Evolutionary conservation across 2,888 invertebrate species (phyloP), one percentile per base, ranked within the genome.

Genomic region (Eupithecia subumbrata): DNA sequence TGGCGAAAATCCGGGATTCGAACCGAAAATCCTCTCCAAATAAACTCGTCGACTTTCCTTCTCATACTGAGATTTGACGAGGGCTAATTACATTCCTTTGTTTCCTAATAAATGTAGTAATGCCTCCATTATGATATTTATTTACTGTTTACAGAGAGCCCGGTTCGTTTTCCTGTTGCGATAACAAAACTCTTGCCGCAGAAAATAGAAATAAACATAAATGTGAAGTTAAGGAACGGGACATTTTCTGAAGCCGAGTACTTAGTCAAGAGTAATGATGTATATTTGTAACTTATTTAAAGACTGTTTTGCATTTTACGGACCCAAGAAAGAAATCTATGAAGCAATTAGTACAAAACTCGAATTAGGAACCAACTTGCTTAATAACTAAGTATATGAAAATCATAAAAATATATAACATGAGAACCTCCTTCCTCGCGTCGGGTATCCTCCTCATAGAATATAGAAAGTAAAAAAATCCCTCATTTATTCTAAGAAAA

Each of bases 51-150:
- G 82, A 84, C 83, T 83, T 77, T 43, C 83, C 82, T 82, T 79
- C 81, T 81, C 82, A 79, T 82, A 82, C 79, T 74, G 79, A 81
- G 81, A 81, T 82, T 82, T 83, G 85, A 86, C 84, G 83, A 78
- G 82, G 83, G 85, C 83, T 85, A 84, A 87, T 87, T 85, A 84
- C 81, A 78, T 85, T 85, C 79, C 82, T 81, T 83, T 86, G 85
- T 86, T 80, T 82, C 78, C 80, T 81, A 79, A 81, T 84, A 83
- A 85, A 84, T 84, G 48, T 60, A 40, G 43, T 68, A 71, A 74
- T 74, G 64, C 63, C 66, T 72, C 60, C 40, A 76, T 73, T 72
- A 72, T 37, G 68, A 37, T 30, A 67, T 40, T 37, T 66, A 48
- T 63, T 63, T 63, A 72, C 74, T 77, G 77, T 79, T 79, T 77